Conservation (phyloP, 2,888 invertebrate species). For the Synanthedon formicaeformis region DNA sequence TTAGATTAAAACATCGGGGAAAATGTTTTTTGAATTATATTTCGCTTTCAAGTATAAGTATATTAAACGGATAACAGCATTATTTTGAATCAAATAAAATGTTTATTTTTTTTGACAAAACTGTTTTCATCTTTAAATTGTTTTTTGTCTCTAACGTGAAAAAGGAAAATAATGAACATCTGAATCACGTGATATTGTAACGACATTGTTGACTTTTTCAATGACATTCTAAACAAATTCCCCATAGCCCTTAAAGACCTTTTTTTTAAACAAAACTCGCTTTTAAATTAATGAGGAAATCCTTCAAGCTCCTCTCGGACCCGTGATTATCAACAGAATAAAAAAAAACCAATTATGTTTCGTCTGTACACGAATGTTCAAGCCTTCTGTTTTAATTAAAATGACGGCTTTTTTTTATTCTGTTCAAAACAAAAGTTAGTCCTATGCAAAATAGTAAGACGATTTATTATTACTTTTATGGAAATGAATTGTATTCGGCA, state of each 20-base stretch:
- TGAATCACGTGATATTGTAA: neutral
- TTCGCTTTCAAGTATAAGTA: too few relatives aligned
- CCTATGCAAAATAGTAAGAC: slow-evolving; percentile 7
- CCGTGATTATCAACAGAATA: slow-evolving; percentile 31
- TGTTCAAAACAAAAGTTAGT: slow-evolving; percentile 5
- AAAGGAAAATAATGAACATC: too few relatives aligned
- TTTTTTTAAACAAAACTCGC: slow-evolving; percentile 20
- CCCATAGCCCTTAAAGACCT: slow-evolving; percentile 20
- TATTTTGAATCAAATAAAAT: too few relatives aligned
- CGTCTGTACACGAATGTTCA: slow-evolving; percentile 25
- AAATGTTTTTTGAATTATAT: neutral
- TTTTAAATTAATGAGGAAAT: slow-evolving; percentile 36
- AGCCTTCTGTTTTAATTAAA: slow-evolving; percentile 46
- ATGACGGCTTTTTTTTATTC: slow-evolving; percentile 20
- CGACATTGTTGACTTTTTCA: slow-evolving; percentile 6
- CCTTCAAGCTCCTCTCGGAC: slow-evolving; percentile 21
- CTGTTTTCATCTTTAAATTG: too few relatives aligned
- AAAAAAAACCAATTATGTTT: slow-evolving; percentile 33
- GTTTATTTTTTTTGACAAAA: too few relatives aligned
- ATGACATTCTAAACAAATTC: slow-evolving; percentile 21
- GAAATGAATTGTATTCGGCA: slow-evolving; percentile 11
- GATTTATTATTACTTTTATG: slow-evolving; percentile 13
- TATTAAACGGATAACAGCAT: too few relatives aligned
- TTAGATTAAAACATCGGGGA: neutral
- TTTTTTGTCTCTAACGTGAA: too few relatives aligned